Conservation (phyloP, 2,797 vertebrate genomes). For the Hylomyscus alleni region DNA sequence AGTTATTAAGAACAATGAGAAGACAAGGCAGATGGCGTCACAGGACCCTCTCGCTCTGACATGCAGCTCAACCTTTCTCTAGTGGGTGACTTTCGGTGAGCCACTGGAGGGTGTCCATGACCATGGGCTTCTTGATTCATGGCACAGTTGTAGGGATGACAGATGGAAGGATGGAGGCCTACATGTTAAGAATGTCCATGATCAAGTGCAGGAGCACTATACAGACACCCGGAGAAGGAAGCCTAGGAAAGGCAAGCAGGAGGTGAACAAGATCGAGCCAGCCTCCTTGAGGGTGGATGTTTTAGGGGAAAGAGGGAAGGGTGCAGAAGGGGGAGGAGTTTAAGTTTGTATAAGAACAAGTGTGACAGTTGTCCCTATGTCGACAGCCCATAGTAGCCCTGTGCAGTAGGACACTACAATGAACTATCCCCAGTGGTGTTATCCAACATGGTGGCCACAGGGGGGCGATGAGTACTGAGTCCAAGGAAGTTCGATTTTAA, state of each 20-base stretch:
- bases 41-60: background rate
- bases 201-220: background rate
- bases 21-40: background rate
- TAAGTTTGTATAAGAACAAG: background rate
- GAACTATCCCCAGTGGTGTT: background rate
- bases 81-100: accelerated
- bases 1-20: background rate
- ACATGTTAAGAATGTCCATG: background rate
- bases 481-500: background rate
- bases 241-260: no score
- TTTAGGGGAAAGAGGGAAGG: no score
- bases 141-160: no score
- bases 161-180: background rate
- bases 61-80: background rate
- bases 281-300: background rate
- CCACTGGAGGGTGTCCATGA: background rate
- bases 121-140: background rate
- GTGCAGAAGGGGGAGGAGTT: background rate
- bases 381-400: background rate
- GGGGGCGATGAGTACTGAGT: background rate
- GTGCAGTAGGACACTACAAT: background rate
- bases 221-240: background rate
- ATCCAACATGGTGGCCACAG: background rate
- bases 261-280: background rate
- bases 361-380: accelerated